Evolutionary conservation across 2,797 vertebrate genomes (phyloP).

Genomic region (Manis javanica): DNA sequence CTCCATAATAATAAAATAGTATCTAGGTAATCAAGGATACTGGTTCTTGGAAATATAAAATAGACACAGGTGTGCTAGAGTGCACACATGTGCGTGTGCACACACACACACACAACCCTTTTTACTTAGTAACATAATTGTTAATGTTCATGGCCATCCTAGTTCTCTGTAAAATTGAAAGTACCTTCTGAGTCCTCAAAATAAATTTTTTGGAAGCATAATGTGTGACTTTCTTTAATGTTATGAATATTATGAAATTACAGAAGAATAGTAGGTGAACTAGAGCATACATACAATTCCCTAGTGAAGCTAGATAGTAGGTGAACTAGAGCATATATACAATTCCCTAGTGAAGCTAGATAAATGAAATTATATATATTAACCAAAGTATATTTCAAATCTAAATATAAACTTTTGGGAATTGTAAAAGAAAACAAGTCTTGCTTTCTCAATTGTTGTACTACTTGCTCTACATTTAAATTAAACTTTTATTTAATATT

Average conservation of each 20-base stretch:
- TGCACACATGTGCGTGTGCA: too few relatives aligned
- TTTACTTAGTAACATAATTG: neutral
- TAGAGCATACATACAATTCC: neutral
- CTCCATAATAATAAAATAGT: neutral
- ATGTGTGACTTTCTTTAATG: neutral
- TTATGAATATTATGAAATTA: neutral
- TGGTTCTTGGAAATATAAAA: neutral
- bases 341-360: neutral
- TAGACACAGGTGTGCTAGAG: too few relatives aligned
- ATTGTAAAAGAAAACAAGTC: constrained; percentile 43
- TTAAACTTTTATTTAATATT: constrained; percentile 42
- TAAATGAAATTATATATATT: neutral
- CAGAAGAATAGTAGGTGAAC: neutral
- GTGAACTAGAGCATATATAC: neutral
- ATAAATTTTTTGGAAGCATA: constrained; percentile 39
- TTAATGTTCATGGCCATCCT: neutral
- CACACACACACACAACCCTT: neutral
- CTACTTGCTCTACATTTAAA: constrained; percentile 37
- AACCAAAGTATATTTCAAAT: constrained; percentile 12
- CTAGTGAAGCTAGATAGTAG: neutral
- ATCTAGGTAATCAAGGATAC: neutral
- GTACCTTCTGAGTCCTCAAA: constrained; percentile 21
- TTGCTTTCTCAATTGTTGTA: constrained; percentile 10
- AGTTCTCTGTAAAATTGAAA: neutral
- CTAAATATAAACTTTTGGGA: neutral